Conservation (phyloP, 2,888 invertebrate species). For the Siphlonurus alternatus region DNA sequence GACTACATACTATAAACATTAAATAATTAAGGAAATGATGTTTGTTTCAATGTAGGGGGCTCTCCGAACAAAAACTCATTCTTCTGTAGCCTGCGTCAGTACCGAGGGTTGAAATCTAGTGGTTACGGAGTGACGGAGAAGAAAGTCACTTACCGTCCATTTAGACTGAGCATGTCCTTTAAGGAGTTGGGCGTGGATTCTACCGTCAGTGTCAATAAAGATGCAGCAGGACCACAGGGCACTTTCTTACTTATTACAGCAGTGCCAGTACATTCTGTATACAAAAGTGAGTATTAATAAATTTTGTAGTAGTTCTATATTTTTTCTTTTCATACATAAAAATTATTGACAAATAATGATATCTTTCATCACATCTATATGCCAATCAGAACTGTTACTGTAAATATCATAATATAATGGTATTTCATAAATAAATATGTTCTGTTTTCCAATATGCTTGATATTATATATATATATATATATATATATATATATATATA, state of each 20-base stretch:
- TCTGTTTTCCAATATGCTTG: too few species aligned
- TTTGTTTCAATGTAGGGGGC: too few species aligned
- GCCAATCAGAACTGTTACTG: too few species aligned
- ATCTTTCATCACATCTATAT: too few species aligned
- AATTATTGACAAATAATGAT: too few species aligned
- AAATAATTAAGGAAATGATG: too few species aligned
- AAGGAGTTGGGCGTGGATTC: constrained; percentile 31
- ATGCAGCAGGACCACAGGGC: constrained; percentile 23
- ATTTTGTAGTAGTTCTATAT: not conserved
- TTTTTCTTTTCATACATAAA: not conserved
- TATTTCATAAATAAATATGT: too few species aligned
- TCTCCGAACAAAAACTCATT: constrained; percentile 19
- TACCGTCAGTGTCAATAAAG: constrained; percentile 2
- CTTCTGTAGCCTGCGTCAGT: constrained; percentile 48
- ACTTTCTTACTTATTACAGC: constrained; percentile 54
- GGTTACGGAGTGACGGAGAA: constrained; percentile 43
- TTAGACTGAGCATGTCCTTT: constrained; percentile 51
- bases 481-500: constrained; percentile 13
- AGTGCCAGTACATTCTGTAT: constrained; percentile 53
- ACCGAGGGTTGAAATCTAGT: constrained; percentile 38
- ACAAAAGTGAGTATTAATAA: constrained; percentile 42
- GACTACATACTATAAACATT: too few species aligned
- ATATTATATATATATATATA: too few species aligned
- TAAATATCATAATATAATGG: not conserved
- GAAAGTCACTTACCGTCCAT: constrained; percentile 46